Conservation (phyloP, 1,140 invertebrate genomes). For the Hypsibius dujardini region DNA sequence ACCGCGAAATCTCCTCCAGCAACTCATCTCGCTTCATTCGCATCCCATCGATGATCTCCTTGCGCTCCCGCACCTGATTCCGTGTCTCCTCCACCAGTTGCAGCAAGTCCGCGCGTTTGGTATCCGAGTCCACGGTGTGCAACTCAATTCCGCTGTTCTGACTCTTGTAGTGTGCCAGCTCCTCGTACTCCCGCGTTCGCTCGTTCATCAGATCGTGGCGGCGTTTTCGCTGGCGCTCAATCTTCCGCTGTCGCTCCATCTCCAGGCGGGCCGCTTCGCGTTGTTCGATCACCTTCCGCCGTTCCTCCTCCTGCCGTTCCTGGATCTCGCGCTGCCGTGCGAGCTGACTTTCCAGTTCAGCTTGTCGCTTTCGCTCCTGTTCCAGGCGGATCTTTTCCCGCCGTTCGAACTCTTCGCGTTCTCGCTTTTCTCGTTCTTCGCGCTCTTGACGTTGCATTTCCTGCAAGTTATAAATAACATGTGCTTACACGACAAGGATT, state of each 20-base stretch:
- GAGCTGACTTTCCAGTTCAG: constrained; percentile 51
- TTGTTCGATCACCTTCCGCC: constrained; percentile 41
- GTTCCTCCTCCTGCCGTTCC: constrained; percentile 37
- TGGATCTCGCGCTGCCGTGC: constrained; percentile 64
- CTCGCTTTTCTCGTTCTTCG: constrained; percentile 76
- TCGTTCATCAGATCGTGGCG: constrained; percentile 64
- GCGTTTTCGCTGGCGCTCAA: constrained; percentile 88
- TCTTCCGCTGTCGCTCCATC: constrained; percentile 77
- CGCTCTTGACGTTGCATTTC: constrained; percentile 70
- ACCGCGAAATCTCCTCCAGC: constrained; percentile 1
- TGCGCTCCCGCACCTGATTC: constrained; percentile 70
- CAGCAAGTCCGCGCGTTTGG: constrained; percentile 59
- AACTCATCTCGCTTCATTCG: constrained; percentile 55
- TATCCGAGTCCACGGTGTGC: constrained; percentile 38
- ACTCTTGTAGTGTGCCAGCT: constrained; percentile 37
- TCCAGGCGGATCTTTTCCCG: constrained; percentile 54
- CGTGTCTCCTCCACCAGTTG: constrained; percentile 57
- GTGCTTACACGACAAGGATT: too few species aligned
- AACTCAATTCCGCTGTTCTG: background rate
- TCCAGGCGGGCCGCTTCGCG: constrained; percentile 47
- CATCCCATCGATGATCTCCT: constrained; percentile 91
- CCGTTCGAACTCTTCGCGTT: constrained; percentile 66
- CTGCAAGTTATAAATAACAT: too few species aligned
- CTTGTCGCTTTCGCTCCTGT: constrained; percentile 32
- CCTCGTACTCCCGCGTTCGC: constrained; percentile 66